Evolutionary conservation across 2,888 invertebrate species (phyloP), one percentile per base, ranked within the genome.

Genomic region (Pheosia tremula): DNA sequence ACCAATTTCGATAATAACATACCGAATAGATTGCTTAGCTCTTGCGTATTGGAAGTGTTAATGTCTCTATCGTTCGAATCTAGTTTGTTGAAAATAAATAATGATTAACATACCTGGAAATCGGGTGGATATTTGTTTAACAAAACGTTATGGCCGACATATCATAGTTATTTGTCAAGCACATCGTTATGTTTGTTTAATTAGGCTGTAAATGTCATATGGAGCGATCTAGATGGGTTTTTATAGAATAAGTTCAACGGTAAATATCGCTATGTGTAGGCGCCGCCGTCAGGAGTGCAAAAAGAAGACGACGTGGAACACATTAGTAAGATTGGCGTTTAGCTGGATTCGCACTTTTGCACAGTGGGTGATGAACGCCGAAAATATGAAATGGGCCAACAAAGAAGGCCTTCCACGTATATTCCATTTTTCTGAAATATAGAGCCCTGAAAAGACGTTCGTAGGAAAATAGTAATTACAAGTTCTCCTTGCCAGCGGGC

Each of bases 391-490:
- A 81, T 69, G 75, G 67, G 67, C 64, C 75, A 77, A 88, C 84
- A 89, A 89, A 84, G 82, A 79, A 59, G 68, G 60, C 67, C 71
- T 67, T 69, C 71, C 78, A 78, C 82, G 83, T 86, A 86, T 86
- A 87, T 88, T 83, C 85, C 83, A 88, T 88, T 90, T 87, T 87
- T 84, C 81, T 87, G 88, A 90, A 92, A 91, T 90, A 90, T 89
- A 88, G 84, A 87, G 82, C 86, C 70, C 78, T 79, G 88, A 90
- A 91, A 91, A 89, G 90, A 83, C 84, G 83, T 81, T 78, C 81
- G 85, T 86, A 88, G 92, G 91, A 91, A 91, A 91, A 90, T 91
- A 90, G 93, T 93, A 93, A 93, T 93, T 93, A 93, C 91, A 93
- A 92, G 87, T 90, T 89, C 87, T 80, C 82, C 81, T 84, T 84